These are phyloP conservation scores for Anolis sagrei DNA, from an alignment of 2,113 vertebrate genomes.

Conservation along the genomic window DNA sequence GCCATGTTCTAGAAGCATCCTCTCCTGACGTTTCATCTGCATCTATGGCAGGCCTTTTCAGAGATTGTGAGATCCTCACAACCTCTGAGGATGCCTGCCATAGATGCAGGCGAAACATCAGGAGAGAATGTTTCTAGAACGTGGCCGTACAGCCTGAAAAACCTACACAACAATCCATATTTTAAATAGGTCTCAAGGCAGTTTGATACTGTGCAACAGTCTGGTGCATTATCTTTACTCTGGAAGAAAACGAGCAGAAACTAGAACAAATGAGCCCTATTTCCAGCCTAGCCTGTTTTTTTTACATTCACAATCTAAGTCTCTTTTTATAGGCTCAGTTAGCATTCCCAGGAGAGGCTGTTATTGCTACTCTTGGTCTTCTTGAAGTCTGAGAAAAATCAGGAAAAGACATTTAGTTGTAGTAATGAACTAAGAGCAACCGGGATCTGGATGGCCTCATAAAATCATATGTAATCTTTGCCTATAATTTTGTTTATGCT, in stretches of 20 bases:
- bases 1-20: too few species aligned
- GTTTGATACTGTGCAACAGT: rapidly evolving
- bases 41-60: too few species aligned
- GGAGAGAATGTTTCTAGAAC: too few species aligned
- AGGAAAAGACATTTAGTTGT: neutral
- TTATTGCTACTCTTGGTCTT: neutral
- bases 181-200: constrained; percentile 21
- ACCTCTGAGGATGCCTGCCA: too few species aligned
- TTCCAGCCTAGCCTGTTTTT: neutral
- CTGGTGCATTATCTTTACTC: neutral
- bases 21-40: too few species aligned
- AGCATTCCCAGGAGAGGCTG: neutral
- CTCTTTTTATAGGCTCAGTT: neutral
- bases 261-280: neutral
- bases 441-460: neutral
- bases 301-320: neutral
- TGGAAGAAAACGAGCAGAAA: neutral
- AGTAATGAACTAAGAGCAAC: neutral
- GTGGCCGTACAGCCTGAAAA: too few species aligned
- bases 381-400: neutral
- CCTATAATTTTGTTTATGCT: constrained; percentile 6
- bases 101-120: too few species aligned
- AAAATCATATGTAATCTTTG: constrained; percentile 39
- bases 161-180: too few species aligned
- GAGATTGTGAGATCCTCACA: too few species aligned